Evolutionary conservation across 2,888 invertebrate species (phyloP), one percentile per base, ranked within the genome.

Genomic region (Poecilus cupreus): DNA sequence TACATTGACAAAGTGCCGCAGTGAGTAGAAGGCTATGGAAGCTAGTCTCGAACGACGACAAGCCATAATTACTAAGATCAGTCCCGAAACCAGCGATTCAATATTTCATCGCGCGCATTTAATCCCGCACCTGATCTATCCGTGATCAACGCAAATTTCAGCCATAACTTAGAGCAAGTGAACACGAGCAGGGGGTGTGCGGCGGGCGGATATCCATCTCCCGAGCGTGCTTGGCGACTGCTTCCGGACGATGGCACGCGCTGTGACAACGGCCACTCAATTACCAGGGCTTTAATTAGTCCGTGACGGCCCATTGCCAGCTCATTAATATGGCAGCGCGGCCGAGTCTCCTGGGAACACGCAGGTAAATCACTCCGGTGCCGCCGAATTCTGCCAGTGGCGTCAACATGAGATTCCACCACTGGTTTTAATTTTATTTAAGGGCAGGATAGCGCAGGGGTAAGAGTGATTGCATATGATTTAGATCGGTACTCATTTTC

Each of bases 231-330:
- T 32, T 32, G 32, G 32, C 32, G 46, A n/a, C 46, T 10, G 46
- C n/a, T 46, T 46, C 13, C 32, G 32, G 32, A 32, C 32, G 32
- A 32, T 32, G 32, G 49, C 85, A 86, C 87, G 87, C 87, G 60
- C 26, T 60, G 60, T 88, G 88, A 88, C 88, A 88, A 87, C 86
- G 88, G 88, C 88, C 88, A 88, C 88, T 88, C 88, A 88, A 88
- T 88, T 88, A 88, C 87, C 86, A 85, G 86, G 86, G 88, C 88
- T 88, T 88, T 88, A 88, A 88, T 88, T 88, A 88, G 88, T 88
- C 88, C 88, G 86, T 87, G 88, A 88, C 88, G 88, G 88, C 86
- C 88, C 88, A 88, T 88, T 88, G 88, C 88, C 88, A 87, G 88
- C 88, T 88, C 88, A 88, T 88, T 88, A 88, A 88, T 88, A 86